Evolutionary conservation across 2,888 invertebrate species (phyloP).

Genomic region (Penaeus monodon): DNA sequence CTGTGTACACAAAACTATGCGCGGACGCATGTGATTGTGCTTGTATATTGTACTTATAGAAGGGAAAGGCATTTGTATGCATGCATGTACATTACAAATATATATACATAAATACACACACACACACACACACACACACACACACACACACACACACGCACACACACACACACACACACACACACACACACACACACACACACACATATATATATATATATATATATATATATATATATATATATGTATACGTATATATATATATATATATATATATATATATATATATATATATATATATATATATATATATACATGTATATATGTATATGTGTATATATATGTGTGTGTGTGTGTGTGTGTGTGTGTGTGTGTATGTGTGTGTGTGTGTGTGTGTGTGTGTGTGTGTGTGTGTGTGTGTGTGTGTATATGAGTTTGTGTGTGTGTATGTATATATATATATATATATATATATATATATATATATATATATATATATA

Average conservation of each 20-base stretch:
- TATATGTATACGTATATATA: background rate
- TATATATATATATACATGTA: background rate
- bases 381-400: too few relatives aligned
- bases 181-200: background rate
- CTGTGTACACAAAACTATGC: too few relatives aligned
- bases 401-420: too few relatives aligned
- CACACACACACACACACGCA: background rate
- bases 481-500: background rate
- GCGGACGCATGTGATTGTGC: too few relatives aligned
- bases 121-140: background rate
- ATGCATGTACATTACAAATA: background rate
- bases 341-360: background rate
- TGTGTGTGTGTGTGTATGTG: too few relatives aligned
- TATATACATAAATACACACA: background rate
- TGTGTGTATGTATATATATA: background rate
- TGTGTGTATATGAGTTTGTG: background rate
- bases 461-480: conserved; percentile 6
- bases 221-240: background rate
- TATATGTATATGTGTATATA: background rate
- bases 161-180: background rate
- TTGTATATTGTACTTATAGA: too few relatives aligned
- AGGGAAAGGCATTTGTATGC: too few relatives aligned
- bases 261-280: conserved; percentile 26
- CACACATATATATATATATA: background rate
- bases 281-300: conserved; percentile 17